Evolutionary conservation across 2,113 vertebrate genomes (phyloP), one percentile per base, ranked within the genome.

Genomic region (Struthio camelus): DNA sequence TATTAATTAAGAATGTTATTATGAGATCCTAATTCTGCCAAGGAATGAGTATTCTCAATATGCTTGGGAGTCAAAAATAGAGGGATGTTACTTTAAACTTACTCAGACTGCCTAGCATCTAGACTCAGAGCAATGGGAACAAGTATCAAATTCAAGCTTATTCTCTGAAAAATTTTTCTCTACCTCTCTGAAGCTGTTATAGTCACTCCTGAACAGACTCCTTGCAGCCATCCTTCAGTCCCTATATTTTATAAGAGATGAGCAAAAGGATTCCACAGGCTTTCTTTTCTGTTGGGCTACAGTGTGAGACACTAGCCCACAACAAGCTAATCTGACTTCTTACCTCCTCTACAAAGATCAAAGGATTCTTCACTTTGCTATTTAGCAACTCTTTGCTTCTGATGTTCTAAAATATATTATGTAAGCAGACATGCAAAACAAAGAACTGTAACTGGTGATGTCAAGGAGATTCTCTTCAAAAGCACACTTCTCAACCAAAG

Each of bases 121-220:
- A 64, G 24, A 30, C 24, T 42, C 64, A 48, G 0, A 0, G n/a
- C n/a, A 56, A 2, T 36, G 30, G 28, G 30, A 85, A 64, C 12
- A 9, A 1, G 14, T 25, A 54, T n/a, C 48, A 78, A 71, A 54
- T 24, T 54, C 2, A 2, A 48, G 40, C 46, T 40, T 54, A 78
- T 54, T 70, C 23, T 70, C 34, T 64, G 48, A 40, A 14, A 32
- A 50, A 16, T 48, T 84, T 69, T 61, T 61, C 9, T 34, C 51
- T 62, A 24, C 44, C n/a, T 75, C 20, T 36, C 20, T 27, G 25
- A 61, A 83, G 38, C 22, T 53, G 22, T 22, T 69, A 3, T 34
- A 44, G 61, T 53, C 53, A 62, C 38, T 69, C 22, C 54, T 70
- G 38, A 54, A 77, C 28, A 48, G 18, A 44, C 32, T 69, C 20